Base-by-base conservation (phyloP, 2,797 vertebrate genomes). In the Coccyzus lansbergi region DNA sequence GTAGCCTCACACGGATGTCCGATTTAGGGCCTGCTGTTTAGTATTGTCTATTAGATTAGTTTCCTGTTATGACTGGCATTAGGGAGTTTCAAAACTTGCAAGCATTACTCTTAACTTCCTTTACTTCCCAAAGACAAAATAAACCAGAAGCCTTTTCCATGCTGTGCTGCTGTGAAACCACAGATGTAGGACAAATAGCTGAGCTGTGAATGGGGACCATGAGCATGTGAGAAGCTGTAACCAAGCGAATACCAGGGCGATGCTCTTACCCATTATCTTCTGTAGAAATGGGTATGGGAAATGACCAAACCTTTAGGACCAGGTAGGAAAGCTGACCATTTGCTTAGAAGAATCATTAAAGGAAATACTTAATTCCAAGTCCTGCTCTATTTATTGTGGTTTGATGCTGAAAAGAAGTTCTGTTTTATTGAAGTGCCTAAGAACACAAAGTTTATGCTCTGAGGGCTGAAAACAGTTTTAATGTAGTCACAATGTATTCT, bases 1-100 rank as follows among this genome's bases (percentile, higher is more conserved):
- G 38, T 26, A 70, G 64, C 65, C 72, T 53, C 67, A 14, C 74
- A 18, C 49, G 71, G 95, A 90, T 82, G 77, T 94, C 83, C 15
- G 9, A 94, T 34, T 48, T 25, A 34, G 52, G 76, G 46, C 24
- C 48, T 48, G 26, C 79, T 72, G 4, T 15, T 63, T 31, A 71
- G 33, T 10, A 6, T 48, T 90, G 86, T 95, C 46, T 67, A 33
- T 18, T 67, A 42, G 26, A 88, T 81, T 83, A 38, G 44, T 26
- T 95, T 97, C 94, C 95, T 96, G 96, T 97, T 97, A 86, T 96
- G 96, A 86, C 92, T 95, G 76, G 34, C 81, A 65, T 25, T 86
- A 55, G 63, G 42, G 86, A 70, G 81, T 92, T 88, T 89, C 68
- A 89, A 85, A 92, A 78, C 91, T 89, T 91, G 72, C 72, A 91